Percentiles rank a stretch among this genome's conserved stretches.
Evolutionary conservation across 2,888 invertebrate genomes (phyloP).

Genomic region (Bembecia ichneumoniformis): DNA sequence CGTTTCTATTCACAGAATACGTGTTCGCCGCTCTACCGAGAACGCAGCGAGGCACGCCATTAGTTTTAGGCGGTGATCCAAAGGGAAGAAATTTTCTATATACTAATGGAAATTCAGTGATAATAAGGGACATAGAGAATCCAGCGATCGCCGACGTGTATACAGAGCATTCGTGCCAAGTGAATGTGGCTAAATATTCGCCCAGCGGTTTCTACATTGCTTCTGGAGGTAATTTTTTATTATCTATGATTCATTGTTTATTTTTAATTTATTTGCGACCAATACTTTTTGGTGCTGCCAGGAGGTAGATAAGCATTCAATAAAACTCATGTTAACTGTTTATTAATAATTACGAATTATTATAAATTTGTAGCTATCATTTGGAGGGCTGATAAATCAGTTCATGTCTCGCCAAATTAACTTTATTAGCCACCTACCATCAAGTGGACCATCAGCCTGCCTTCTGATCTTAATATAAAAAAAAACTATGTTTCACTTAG

Average conservation of each 20-base stretch:
- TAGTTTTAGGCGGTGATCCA: constrained; percentile 95
- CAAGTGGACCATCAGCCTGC: too few species aligned
- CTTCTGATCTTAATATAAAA: too few species aligned
- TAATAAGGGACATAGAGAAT: constrained; percentile 97
- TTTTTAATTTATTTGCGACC: background rate
- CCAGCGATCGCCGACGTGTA: constrained; percentile 95
- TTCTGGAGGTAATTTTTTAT: constrained; percentile 87
- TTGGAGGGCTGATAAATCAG: too few species aligned
- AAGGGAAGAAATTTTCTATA: constrained; percentile 98
- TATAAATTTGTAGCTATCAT: too few species aligned
- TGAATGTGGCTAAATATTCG: constrained; percentile 98
- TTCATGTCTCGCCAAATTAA: too few species aligned
- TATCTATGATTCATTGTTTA: constrained; percentile 1
- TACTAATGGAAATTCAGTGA: constrained; percentile 97
- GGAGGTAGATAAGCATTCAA: background rate
- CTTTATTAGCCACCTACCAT: too few species aligned
- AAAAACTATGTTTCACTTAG: too few species aligned
- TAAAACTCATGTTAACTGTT: too few species aligned
- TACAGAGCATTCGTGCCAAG: constrained; percentile 95
- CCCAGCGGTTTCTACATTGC: constrained; percentile 99
- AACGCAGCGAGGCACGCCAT: constrained; percentile 93
- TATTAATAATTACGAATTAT: too few species aligned
- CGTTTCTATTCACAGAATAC: constrained; percentile 74
- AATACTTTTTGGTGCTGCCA: background rate
- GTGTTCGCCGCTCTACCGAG: constrained; percentile 94